phyloP scores from a whole-genome alignment of 2,113 vertebrate species.

The Psilopogon haemacephalus region DNA sequence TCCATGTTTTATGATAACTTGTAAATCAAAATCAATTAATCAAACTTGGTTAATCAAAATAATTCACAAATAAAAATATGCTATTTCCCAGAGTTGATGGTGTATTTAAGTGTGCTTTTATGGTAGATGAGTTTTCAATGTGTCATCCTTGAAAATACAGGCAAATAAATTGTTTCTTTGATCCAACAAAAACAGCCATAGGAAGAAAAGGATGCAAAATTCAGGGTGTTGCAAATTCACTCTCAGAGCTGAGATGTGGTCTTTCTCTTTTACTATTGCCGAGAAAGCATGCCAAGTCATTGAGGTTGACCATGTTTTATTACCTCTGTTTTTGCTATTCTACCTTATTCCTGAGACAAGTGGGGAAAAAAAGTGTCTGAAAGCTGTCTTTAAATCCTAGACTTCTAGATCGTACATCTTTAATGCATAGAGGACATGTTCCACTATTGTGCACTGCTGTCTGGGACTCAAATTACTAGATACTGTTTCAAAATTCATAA shows the following conservation, averaged over 20 bases:
- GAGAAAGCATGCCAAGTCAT: conserved; percentile 61
- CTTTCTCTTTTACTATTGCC: conserved; percentile 39
- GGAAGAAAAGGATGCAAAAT: conserved; percentile 58
- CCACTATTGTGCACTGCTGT: conserved; percentile 40
- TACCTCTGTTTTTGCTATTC: conserved; percentile 72
- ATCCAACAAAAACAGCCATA: conserved; percentile 57
- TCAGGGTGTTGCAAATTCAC: conserved; percentile 65
- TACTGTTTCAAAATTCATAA: conserved; percentile 45
- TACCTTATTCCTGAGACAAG: conserved; percentile 70
- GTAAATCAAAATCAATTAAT: too few species aligned
- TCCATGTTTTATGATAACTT: conserved; percentile 10
- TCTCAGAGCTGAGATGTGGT: conserved; percentile 60
- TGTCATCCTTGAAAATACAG: conserved; percentile 40
- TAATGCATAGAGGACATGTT: conserved; percentile 65
- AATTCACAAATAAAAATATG: neutral
- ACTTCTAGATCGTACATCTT: conserved; percentile 63
- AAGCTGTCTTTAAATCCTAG: conserved; percentile 56
- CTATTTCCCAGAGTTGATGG: neutral
- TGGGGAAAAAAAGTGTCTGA: conserved; percentile 66
- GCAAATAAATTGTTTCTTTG: neutral
- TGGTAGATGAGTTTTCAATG: conserved; percentile 13
- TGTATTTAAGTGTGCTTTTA: neutral
- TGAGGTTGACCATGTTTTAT: conserved; percentile 71
- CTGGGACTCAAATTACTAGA: conserved; percentile 56
- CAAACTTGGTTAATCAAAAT: neutral